Base-by-base conservation (phyloP, 2,888 invertebrate genomes). In the Drosophila multiciliata region DNA sequence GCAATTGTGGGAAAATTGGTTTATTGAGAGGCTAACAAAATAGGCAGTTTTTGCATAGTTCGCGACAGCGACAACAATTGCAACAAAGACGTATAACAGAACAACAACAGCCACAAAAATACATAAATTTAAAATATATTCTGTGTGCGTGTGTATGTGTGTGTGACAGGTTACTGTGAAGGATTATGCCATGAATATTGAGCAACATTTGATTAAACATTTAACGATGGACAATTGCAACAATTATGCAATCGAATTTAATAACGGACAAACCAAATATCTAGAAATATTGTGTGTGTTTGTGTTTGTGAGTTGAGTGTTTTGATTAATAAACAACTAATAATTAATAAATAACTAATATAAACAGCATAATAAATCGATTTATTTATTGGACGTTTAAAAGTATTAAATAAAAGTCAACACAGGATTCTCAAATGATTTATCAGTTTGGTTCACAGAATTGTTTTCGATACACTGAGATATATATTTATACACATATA, bases 1-100 rank as follows among this genome's bases (percentile, higher is more conserved):
- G 76, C 75, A 83, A 77, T 83, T 86, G 84, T 81, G 77, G 71
- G 82, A 71, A 87, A 86, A 86, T 87, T 77, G 79, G 76, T 78
- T 79, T 81, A 84, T 89, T 89, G 87, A 87, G 82, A 70, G 87
- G 73, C 73, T 62, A 52, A 74, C 71, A 58, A 50, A 67, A 53
- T 42, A 64, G 54, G 33, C 55, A 48, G 11, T 54, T 59, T 73
- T 54, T 67, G 61, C 70, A 74, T 61, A 70, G 59, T 55, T 66
- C 11, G 38, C 63, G 63, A 40, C 33, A 49, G n/a, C 33, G 62
- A 60, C 45, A 60, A 55, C 45, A 62, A 50, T 32, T 70, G 33
- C 49, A 71, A 54, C 65, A 66, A 53, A 57, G 32, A 49, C 66
- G 54, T 69, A 63, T 48, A 71, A 66, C 54, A 36, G 36, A 55